These are phyloP conservation scores for Timandra comae DNA, from an alignment of 2,888 invertebrate species.

Conservation along the genomic window DNA sequence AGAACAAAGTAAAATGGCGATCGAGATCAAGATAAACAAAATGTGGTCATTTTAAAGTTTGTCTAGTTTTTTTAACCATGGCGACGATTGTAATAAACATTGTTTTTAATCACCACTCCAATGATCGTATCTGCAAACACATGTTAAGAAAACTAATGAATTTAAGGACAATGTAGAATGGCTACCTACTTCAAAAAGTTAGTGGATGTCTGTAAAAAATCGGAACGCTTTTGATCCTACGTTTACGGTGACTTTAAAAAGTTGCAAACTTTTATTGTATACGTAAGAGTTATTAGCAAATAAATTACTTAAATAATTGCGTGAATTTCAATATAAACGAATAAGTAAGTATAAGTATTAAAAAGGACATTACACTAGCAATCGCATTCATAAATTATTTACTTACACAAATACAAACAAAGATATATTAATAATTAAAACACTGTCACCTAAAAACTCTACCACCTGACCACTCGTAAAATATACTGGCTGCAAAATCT, in stretches of 20 bases:
- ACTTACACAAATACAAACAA: no score
- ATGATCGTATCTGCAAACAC: constrained; percentile 61
- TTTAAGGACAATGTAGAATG: constrained; percentile 43
- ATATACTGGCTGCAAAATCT: no score
- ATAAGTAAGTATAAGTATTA: no score
- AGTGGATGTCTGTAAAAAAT: constrained; percentile 13
- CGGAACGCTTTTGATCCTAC: constrained; percentile 15
- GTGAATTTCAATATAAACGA: no score
- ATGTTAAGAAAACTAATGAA: constrained; percentile 64
- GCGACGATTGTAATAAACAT: constrained; percentile 43
- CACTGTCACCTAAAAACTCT: no score
- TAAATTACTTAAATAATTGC: no score
- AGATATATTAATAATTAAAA: no score
- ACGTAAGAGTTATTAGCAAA: no score
- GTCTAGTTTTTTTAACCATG: constrained; percentile 35
- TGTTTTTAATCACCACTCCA: constrained; percentile 45
- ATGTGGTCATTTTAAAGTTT: constrained; percentile 42
- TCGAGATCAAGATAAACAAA: constrained; percentile 10
- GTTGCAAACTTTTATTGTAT: no score
- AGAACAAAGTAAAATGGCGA: constrained; percentile 2
- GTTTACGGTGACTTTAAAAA: constrained; percentile 17
- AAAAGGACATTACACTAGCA: no score
- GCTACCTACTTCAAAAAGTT: constrained; percentile 19
- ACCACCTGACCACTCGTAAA: no score
- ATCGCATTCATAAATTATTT: no score